Percentiles rank a stretch among this genome's conserved stretches.
These are phyloP conservation scores for Etheostoma cragini DNA, from an alignment of 2,113 vertebrate genomes.

Conservation along the genomic window DNA sequence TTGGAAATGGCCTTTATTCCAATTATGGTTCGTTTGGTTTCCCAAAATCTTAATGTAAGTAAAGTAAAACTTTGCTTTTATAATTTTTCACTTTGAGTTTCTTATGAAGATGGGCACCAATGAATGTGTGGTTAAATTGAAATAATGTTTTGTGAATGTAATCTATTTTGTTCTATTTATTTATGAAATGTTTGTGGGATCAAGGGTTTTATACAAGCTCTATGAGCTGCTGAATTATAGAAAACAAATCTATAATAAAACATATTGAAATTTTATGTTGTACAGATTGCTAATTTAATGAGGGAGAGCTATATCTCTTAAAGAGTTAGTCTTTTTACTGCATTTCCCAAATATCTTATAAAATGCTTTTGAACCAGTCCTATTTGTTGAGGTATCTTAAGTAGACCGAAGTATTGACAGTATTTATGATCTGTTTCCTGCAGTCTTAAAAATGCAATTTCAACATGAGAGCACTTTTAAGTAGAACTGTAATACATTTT, in stretches of 20 bases:
- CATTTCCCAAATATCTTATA: not conserved
- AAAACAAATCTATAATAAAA: constrained; percentile 43
- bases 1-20: not conserved
- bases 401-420: not conserved
- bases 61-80: constrained; percentile 14
- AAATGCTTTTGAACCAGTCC: not conserved
- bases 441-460: not conserved
- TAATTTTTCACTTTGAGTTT: constrained; percentile 22
- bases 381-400: not conserved
- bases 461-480: not conserved
- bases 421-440: too few species aligned
- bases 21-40: not conserved
- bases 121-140: constrained; percentile 68
- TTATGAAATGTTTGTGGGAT: constrained; percentile 44
- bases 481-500: not conserved
- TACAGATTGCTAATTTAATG: not conserved
- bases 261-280: constrained; percentile 8
- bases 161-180: constrained; percentile 70
- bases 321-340: not conserved
- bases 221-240: constrained; percentile 31
- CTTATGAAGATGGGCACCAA: constrained; percentile 31
- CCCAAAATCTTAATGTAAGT: not conserved
- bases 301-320: not conserved
- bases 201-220: constrained; percentile 67
- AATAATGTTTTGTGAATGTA: constrained; percentile 31